Evolutionary conservation across 2,888 invertebrate genomes (phyloP).

Genomic region (Tupiocoris notatus): DNA sequence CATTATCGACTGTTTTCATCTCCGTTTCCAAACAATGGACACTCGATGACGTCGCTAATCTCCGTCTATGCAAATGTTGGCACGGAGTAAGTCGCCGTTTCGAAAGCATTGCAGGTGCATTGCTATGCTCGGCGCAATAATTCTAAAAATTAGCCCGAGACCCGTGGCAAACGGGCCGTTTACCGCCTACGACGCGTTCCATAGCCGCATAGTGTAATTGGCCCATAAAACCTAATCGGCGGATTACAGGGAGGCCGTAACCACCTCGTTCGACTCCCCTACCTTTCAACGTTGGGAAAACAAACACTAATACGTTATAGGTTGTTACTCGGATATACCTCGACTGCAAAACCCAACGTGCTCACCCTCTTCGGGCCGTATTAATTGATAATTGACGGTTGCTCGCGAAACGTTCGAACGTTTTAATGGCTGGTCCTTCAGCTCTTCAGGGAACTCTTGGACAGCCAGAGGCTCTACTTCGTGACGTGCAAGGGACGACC

Average conservation of each 20-base stretch:
- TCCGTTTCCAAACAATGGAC: no score
- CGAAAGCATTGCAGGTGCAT: neutral
- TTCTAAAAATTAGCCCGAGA: constrained; percentile 3
- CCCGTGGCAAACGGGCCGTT: constrained; percentile 11
- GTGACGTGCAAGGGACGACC: constrained; percentile 10
- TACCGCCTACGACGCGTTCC: constrained; percentile 32
- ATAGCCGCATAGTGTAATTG: constrained; percentile 13
- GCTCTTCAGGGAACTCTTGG: neutral
- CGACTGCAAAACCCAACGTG: constrained; percentile 1
- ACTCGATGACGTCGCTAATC: no score
- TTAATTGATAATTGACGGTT: constrained; percentile 36
- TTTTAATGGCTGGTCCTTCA: constrained; percentile 25
- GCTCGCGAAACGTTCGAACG: neutral
- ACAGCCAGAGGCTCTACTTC: neutral
- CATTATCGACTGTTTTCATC: no score
- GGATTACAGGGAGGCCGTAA: constrained; percentile 25
- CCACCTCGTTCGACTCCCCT: constrained; percentile 22
- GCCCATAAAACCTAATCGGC: constrained; percentile 34
- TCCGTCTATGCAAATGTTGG: no score
- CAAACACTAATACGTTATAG: constrained; percentile 9
- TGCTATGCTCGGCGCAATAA: constrained; percentile 9
- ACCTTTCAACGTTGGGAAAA: constrained; percentile 18
- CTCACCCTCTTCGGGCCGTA: constrained; percentile 12
- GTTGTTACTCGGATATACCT: neutral
- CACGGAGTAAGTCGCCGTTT: no score